phyloP scores from a whole-genome alignment of 2,113 vertebrate genomes.

The Sander lucioperca region DNA sequence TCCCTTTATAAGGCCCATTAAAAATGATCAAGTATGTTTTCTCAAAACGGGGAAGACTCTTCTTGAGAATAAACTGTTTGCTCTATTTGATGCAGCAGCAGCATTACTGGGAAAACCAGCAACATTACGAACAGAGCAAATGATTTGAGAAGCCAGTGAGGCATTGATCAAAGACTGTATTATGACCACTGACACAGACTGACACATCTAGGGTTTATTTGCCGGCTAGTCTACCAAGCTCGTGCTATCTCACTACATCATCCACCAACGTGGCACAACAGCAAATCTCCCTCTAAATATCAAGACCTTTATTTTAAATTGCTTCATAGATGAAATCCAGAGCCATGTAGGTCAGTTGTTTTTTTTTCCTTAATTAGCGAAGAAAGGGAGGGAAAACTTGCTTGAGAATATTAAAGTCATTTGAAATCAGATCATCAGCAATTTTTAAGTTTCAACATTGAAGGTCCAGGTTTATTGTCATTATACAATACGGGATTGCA shows the following conservation, averaged over 20 bases:
- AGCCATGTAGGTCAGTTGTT: neutral
- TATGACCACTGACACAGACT: constrained; percentile 53
- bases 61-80: constrained; percentile 40
- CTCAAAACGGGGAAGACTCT: constrained; percentile 22
- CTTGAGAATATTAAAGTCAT: neutral
- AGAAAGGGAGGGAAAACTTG: neutral
- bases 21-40: constrained; percentile 60
- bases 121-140: constrained; percentile 37
- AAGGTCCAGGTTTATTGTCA: neutral
- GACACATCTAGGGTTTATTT: constrained; percentile 56
- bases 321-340: constrained; percentile 15
- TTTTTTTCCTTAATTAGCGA: constrained; percentile 1
- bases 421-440: neutral
- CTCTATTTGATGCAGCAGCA: constrained; percentile 38
- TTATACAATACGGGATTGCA: neutral
- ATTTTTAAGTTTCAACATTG: neutral
- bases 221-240: constrained; percentile 21
- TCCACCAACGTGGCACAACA: constrained; percentile 21
- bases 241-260: constrained; percentile 19
- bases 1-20: constrained; percentile 49
- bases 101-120: constrained; percentile 15
- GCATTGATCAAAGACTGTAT: constrained; percentile 63
- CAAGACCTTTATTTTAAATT: constrained; percentile 21
- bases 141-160: constrained; percentile 37
- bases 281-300: constrained; percentile 15